Percentiles rank a stretch among this genome's conserved stretches.
These are phyloP conservation scores for Sclerurus mexicanus DNA, from an alignment of 2,113 vertebrate species.

Conservation along the genomic window DNA sequence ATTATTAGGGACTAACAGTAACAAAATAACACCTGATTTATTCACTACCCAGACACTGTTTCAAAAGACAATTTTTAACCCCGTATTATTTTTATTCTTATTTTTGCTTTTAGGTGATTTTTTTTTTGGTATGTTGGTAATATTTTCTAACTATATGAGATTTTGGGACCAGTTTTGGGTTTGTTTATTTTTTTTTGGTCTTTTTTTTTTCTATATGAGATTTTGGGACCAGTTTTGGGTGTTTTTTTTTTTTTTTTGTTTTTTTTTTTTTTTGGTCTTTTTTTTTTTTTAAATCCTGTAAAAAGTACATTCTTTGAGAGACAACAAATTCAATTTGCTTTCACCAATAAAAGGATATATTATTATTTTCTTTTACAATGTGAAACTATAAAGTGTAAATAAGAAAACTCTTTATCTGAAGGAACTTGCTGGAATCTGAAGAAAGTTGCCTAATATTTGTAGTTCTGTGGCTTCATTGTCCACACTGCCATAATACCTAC, in stretches of 20 bases:
- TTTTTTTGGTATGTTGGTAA: not conserved
- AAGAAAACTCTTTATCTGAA: not conserved
- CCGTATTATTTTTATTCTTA: not conserved
- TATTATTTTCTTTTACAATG: not conserved
- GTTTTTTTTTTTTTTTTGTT: too few relatives aligned
- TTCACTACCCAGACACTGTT: not conserved
- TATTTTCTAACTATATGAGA: not conserved
- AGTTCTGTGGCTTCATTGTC: not conserved
- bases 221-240: too few relatives aligned
- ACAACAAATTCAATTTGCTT: not conserved
- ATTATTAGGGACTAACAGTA: not conserved
- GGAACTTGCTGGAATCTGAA: not conserved
- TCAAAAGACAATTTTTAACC: not conserved
- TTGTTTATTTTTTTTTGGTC: too few relatives aligned
- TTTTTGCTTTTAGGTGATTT: not conserved
- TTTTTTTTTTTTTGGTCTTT: too few relatives aligned
- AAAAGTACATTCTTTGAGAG: not conserved
- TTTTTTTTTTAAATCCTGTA: not conserved
- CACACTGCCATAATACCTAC: not conserved
- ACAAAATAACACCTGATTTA: not conserved
- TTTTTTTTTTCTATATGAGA: too few relatives aligned
- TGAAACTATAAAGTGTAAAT: not conserved
- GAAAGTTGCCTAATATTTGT: not conserved
- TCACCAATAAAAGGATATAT: not conserved
- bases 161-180: not conserved